Base-by-base conservation (phyloP, 2,888 invertebrate species). In the Latrodectus hesperus region DNA sequence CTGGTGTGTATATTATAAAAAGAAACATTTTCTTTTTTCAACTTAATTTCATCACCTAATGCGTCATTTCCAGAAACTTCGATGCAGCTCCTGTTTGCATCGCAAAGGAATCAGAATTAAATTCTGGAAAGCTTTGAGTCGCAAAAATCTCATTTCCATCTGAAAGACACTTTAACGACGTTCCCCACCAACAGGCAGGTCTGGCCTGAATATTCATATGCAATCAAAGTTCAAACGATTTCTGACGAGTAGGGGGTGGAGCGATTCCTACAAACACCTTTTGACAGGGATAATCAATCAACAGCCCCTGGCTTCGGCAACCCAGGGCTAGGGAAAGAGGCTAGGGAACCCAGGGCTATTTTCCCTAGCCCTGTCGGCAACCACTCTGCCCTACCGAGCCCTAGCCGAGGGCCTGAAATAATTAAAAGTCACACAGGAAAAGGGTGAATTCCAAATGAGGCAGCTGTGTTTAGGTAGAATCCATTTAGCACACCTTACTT, bases 221-320 rank as follows among this genome's bases (percentile, higher is more conserved):
- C 68, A 53, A 71, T 79, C 78, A 79, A 68, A 60, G 22, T 60
- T 55, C 52, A 74, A n/a, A 53, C 22, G 17, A 22, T 68, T 68
- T 68, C 67, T 17, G 17, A 26, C 38, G 38, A 38, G 38, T 38
- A 6, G 38, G 38, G 38, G 38, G 38, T 38, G 38, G 38, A 38
- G 38, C 26, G n/a, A 22, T 60, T 67, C 3, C 12, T 38, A 71
- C 73, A 73, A 81, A 75, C 68, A 67, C 55, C 53, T 49, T 38
- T 26, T 75, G 82, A 82, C 82, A 82, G 75, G 38, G 60, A 51
- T 70, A n/a, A 82, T 82, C 82, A 68, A 82, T 82, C 82, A 82
- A 53, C 16, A 12, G 6, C 49, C 14, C 53, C 38, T 6, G 6
- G 38, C 38, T 38, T 38, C 38, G 38, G 60, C 38, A 38, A 38